Base-by-base conservation (phyloP, 2,797 vertebrate genomes). In the Moxostoma hubbsi region DNA sequence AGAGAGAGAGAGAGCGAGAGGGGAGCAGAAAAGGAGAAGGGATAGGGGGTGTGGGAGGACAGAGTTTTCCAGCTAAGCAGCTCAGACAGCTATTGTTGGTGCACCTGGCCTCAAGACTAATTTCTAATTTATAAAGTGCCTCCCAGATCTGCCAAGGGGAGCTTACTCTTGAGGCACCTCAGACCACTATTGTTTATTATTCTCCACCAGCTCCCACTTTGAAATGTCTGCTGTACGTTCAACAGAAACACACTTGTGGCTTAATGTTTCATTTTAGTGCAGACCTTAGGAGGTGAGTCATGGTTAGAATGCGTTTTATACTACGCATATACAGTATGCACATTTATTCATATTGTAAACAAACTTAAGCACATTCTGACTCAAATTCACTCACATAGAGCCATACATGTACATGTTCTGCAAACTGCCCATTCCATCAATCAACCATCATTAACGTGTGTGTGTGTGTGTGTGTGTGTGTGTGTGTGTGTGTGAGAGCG, bases 121-220 rank as follows among this genome's bases (percentile, higher is more conserved):
- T 45, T 61, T 51, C 51, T 80, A 78, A 75, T 86, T 85, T 81
- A 84, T 81, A 72, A 82, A 65, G 82, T 1, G 36, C 74, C 69
- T 77, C 73, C 67, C 51, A 49, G 49, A 65, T 63, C 66, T 72
- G 69, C 68, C 75, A 79, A 81, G 65, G 11, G 66, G 46, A 36
- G 54, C 69, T 70, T 78, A 70, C 50, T 81, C 77, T 59, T 68
- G 47, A 64, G 81, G 80, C 80, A 77, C 82, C 73, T 78, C 79
- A 50, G 65, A 74, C 57, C 57, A 10, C 53, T 57, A 67, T 84
- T 84, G 76, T 84, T 88, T 86, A 75, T 82, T 83, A 79, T 82
- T 83, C 74, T 74, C 68, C 11, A 81, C 68, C 59, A 69, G 73
- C 67, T 70, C 72, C 77, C 74, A 78, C 75, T 80, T 77, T 61